These are phyloP conservation scores for Alsophila aescularia DNA, from an alignment of 2,888 invertebrate species.

Conservation along the genomic window DNA sequence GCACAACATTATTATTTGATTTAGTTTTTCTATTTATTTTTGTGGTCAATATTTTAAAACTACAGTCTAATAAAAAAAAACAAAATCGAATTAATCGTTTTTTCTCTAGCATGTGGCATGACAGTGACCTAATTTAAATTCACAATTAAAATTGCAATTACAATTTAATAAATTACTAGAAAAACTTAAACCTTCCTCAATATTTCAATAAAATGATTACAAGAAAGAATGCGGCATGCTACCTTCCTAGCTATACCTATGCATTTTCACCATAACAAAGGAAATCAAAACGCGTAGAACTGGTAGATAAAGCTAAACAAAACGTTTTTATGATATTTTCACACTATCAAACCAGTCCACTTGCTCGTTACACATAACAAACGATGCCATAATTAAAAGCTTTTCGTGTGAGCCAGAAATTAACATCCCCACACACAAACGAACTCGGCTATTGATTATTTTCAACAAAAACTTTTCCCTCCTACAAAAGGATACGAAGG, in stretches of 20 bases:
- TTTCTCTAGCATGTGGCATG: too few species aligned
- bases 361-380: slow-evolving; percentile 48
- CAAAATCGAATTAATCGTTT: too few species aligned
- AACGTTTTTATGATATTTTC: slow-evolving; percentile 40
- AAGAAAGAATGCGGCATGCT: background rate
- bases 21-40: background rate
- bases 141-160: background rate
- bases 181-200: background rate
- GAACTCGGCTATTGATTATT: slow-evolving; percentile 20
- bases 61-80: too few species aligned
- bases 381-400: slow-evolving; percentile 50
- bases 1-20: background rate
- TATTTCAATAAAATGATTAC: slow-evolving; percentile 1
- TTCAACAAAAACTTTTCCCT: slow-evolving; percentile 32
- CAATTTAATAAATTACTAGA: background rate
- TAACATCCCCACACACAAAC: slow-evolving; percentile 32
- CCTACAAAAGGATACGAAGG: slow-evolving; percentile 30
- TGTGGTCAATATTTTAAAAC: too few species aligned
- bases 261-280: slow-evolving; percentile 1
- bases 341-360: slow-evolving; percentile 49
- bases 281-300: slow-evolving; percentile 5
- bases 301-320: slow-evolving; percentile 14
- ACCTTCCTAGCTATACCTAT: background rate
- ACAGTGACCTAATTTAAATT: too few species aligned
- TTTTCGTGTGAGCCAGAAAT: slow-evolving; percentile 52